phyloP scores from a whole-genome alignment of 1,140 invertebrate genomes.

The Sweltsa coloradensis region DNA sequence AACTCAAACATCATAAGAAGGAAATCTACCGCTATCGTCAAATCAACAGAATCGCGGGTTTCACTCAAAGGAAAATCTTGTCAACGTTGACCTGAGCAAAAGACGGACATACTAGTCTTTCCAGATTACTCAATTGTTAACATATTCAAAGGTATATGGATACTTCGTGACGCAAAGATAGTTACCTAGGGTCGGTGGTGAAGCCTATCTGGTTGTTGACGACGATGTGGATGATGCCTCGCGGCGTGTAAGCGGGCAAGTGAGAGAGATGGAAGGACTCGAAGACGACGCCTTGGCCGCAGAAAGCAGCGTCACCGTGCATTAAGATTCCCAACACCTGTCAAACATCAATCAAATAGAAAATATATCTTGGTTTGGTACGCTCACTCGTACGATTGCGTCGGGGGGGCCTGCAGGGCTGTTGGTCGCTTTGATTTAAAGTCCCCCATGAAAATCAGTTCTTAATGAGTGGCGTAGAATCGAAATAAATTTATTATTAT shows the following conservation, averaged over 20 bases:
- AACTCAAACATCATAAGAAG: no score
- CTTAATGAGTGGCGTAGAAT: background rate
- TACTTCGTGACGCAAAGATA: no score
- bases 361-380: background rate
- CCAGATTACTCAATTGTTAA: no score
- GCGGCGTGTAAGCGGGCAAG: constrained; percentile 72
- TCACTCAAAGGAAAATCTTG: no score
- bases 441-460: background rate
- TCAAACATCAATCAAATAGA: constrained; percentile 14
- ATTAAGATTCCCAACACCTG: constrained; percentile 58
- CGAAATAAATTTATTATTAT: background rate
- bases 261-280: constrained; percentile 82
- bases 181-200: constrained; percentile 82
- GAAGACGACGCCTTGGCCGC: constrained; percentile 75
- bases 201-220: constrained; percentile 89
- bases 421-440: background rate
- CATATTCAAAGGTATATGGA: no score
- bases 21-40: no score
- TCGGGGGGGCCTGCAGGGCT: no score
- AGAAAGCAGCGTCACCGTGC: constrained; percentile 84
- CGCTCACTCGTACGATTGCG: background rate
- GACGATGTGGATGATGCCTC: constrained; percentile 82
- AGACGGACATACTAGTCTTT: no score
- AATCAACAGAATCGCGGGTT: no score
- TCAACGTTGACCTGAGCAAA: no score